phyloP scores from a whole-genome alignment of 2,797 vertebrate genomes.

The Florisuga fusca region DNA sequence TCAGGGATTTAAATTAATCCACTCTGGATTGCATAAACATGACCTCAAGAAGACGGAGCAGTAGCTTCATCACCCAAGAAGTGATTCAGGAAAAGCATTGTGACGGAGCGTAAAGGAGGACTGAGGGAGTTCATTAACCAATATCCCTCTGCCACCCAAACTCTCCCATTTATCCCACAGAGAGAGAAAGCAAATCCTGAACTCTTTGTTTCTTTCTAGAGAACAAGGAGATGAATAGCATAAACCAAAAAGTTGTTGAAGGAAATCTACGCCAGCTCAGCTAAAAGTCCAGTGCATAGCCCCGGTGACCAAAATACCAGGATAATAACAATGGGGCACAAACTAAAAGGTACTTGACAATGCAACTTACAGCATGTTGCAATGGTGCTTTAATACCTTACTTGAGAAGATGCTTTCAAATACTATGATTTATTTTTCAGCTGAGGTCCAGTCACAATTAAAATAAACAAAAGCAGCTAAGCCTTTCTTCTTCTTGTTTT shows the following conservation, averaged over 20 bases:
- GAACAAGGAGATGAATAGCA: not conserved
- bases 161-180: not conserved
- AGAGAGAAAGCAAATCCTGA: not conserved
- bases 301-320: not conserved
- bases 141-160: not conserved
- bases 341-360: not conserved
- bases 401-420: not conserved
- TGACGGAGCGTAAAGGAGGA: not conserved
- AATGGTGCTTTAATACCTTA: not conserved
- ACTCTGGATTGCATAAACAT: slow-evolving; percentile 49
- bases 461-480: not conserved
- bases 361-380: not conserved
- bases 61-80: not conserved
- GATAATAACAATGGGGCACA: not conserved
- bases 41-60: not conserved
- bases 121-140: not conserved
- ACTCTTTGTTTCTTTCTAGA: not conserved
- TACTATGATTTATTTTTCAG: not conserved
- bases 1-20: slow-evolving; percentile 66
- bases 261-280: not conserved
- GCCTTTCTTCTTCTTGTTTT: not conserved
- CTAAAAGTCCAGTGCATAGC: not conserved
- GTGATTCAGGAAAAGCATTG: not conserved
- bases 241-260: not conserved
- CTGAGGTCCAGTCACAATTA: not conserved